Conservation (phyloP, 2,797 vertebrate species). For the Acanthiza pusilla region DNA sequence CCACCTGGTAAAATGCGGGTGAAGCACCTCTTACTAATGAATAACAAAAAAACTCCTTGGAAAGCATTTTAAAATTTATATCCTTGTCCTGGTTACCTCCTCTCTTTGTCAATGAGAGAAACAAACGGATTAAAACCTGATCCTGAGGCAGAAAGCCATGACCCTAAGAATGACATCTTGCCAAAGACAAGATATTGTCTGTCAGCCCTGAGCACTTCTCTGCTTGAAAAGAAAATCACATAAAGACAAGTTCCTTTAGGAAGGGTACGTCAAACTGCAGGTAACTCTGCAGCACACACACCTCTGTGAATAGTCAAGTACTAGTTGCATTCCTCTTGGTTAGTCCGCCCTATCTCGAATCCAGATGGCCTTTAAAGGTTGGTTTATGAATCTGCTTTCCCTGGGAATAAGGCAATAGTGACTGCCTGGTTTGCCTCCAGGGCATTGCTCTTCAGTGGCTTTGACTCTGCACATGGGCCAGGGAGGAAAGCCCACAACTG, state of each 20-base stretch:
- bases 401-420: neutral
- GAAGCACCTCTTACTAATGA: neutral
- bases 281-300: neutral
- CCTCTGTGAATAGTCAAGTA: neutral
- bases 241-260: neutral
- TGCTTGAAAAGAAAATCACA: neutral
- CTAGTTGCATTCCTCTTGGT: neutral
- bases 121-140: neutral
- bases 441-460: neutral
- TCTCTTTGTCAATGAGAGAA: neutral
- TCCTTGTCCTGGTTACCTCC: neutral
- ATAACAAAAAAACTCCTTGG: neutral
- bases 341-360: neutral
- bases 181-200: neutral
- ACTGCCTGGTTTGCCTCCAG: neutral
- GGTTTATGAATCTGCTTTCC: neutral
- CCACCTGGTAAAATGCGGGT: neutral
- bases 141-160: neutral
- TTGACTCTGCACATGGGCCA: fast-evolving
- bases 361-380: neutral
- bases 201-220: neutral
- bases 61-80: neutral
- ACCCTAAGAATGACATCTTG: neutral
- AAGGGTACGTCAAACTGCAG: neutral
- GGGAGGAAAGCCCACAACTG: neutral